phyloP scores from a whole-genome alignment of 2,888 invertebrate genomes.

The Agrotis exclamationis region DNA sequence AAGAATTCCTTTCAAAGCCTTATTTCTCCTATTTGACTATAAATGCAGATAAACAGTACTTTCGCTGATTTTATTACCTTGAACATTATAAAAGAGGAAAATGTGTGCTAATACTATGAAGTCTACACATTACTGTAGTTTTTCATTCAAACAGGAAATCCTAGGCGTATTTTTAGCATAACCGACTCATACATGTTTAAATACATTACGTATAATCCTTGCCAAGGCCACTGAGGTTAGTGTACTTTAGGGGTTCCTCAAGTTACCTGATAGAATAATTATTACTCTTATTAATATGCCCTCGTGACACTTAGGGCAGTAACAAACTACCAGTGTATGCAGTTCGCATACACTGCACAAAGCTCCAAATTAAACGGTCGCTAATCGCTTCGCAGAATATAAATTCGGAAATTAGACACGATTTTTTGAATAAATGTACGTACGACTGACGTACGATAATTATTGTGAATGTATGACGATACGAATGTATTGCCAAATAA shows the following conservation, averaged over 20 bases:
- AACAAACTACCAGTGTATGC: slow-evolving; percentile 18
- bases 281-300: slow-evolving; percentile 24
- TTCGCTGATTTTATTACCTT: slow-evolving; percentile 1
- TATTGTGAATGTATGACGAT: not conserved
- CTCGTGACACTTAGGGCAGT: slow-evolving; percentile 37
- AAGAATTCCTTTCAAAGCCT: not conserved
- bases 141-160: slow-evolving; percentile 37
- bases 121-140: slow-evolving; percentile 5
- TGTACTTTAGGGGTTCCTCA: slow-evolving; percentile 7
- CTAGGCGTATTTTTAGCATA: slow-evolving; percentile 17
- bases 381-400: slow-evolving; percentile 15
- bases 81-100: slow-evolving; percentile 23
- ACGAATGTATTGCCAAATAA: slow-evolving; percentile 12
- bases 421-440: not conserved
- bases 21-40: slow-evolving; percentile 4
- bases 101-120: not conserved
- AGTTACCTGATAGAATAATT: slow-evolving; percentile 7
- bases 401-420: not conserved
- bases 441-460: too few species aligned
- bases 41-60: slow-evolving; percentile 24
- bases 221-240: slow-evolving; percentile 20
- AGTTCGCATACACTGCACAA: slow-evolving; percentile 19
- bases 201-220: slow-evolving; percentile 7
- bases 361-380: slow-evolving; percentile 17
- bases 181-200: slow-evolving; percentile 11